phyloP scores from a whole-genome alignment of 35 echinoderm and acorn worm genomes.

The Ptychodera flava region DNA sequence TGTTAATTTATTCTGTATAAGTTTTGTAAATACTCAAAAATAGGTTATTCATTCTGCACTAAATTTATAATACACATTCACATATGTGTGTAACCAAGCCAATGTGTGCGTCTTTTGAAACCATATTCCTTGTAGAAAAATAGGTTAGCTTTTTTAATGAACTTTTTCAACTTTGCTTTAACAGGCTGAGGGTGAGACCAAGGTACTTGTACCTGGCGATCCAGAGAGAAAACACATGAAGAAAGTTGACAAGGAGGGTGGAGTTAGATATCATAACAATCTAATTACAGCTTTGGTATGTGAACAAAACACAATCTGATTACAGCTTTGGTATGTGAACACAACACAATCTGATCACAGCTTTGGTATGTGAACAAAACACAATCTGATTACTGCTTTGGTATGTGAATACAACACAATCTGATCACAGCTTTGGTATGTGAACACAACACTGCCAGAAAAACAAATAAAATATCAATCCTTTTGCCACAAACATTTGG shows the following conservation, averaged over 20 bases:
- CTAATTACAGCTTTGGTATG: constrained; percentile 72
- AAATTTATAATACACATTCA: no score
- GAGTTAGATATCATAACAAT: constrained; percentile 72
- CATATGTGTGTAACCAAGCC: no score
- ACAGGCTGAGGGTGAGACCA: constrained; percentile 70
- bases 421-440: no score
- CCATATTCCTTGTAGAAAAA: no score
- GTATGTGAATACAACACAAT: constrained; percentile 37
- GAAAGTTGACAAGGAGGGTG: constrained; percentile 67
- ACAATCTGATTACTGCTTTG: constrained; percentile 61
- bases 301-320: constrained; percentile 39
- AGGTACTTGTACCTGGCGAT: constrained; percentile 78
- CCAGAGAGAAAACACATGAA: constrained; percentile 72
- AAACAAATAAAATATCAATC: no score
- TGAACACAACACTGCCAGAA: no score
- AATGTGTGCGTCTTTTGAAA: no score
- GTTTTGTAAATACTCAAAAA: no score
- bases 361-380: constrained; percentile 48
- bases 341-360: constrained; percentile 43
- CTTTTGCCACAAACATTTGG: no score
- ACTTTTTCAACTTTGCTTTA: background rate
- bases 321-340: constrained; percentile 53
- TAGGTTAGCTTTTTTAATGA: no score
- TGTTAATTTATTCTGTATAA: no score
- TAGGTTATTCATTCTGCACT: no score